Percentiles rank a stretch among this genome's conserved stretches.
phyloP scores from a whole-genome alignment of 2,113 vertebrate species.

The Salvator merianae region DNA sequence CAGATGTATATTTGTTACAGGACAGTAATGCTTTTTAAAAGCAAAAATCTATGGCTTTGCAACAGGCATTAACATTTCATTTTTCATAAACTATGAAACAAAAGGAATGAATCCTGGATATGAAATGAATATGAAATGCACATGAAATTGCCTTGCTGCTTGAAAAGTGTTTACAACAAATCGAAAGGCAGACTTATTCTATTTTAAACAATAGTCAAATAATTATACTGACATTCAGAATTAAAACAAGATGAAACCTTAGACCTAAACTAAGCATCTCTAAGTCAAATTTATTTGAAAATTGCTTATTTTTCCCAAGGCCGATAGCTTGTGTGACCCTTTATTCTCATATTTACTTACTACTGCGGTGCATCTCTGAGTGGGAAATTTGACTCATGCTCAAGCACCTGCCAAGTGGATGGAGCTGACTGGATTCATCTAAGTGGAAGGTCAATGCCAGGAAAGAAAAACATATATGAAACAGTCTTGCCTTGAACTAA shows the following conservation, averaged over 20 bases:
- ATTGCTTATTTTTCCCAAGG: neutral
- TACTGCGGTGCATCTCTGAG: neutral
- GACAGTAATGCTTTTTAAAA: conserved; percentile 22
- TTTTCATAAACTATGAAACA: conserved; percentile 5
- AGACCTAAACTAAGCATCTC: neutral
- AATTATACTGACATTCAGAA: neutral
- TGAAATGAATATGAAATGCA: neutral
- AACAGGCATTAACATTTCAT: conserved; percentile 5
- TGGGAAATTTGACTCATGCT: neutral
- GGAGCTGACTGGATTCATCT: too few relatives aligned
- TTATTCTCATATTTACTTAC: neutral
- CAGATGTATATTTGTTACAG: conserved; percentile 47
- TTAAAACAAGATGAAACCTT: neutral
- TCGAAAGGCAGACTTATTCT: neutral
- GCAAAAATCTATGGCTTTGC: conserved; percentile 27
- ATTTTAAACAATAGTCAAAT: too few relatives aligned
- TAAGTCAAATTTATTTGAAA: neutral
- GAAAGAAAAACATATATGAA: neutral
- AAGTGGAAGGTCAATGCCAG: neutral
- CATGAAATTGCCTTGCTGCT: neutral
- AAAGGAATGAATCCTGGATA: neutral
- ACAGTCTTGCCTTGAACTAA: neutral
- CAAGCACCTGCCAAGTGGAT: neutral
- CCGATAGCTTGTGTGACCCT: neutral
- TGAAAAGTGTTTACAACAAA: neutral